phyloP scores from a whole-genome alignment of 1,140 invertebrate species.

The Lasioglossum albipes region DNA sequence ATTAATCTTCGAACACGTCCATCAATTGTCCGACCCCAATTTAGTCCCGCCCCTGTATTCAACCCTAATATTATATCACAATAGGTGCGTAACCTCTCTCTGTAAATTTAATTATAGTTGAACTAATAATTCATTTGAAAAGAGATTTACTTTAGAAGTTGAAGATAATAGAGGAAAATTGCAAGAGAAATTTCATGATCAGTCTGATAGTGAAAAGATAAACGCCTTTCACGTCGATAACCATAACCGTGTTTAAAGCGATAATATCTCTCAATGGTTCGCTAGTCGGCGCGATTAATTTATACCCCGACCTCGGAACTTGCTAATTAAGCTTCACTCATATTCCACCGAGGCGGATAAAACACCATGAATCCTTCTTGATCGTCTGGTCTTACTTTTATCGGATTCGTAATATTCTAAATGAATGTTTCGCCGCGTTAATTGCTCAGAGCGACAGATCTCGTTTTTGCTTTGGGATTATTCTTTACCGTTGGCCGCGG shows the following conservation, averaged over 20 bases:
- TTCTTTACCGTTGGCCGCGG: not conserved
- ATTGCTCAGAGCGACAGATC: not conserved
- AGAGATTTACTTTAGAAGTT: not conserved
- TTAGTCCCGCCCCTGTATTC: not conserved
- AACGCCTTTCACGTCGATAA: not conserved
- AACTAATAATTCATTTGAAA: not conserved
- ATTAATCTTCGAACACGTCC: too few relatives aligned
- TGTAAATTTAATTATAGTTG: not conserved
- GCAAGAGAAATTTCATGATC: not conserved
- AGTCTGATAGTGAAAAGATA: not conserved
- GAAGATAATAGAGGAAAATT: not conserved
- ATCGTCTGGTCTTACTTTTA: slow-evolving; percentile 13
- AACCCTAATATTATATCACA: not conserved
- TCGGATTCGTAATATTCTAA: slow-evolving; percentile 37
- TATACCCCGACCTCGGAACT: slow-evolving; percentile 39
- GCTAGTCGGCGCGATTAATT: slow-evolving; percentile 54
- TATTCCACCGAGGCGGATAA: not conserved
- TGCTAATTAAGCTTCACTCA: slow-evolving; percentile 59
- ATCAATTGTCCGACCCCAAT: too few relatives aligned
- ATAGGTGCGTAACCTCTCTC: not conserved
- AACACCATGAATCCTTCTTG: not conserved
- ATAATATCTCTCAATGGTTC: slow-evolving; percentile 61
- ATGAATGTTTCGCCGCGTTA: slow-evolving; percentile 36
- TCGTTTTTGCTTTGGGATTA: not conserved
- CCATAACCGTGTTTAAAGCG: slow-evolving; percentile 26